Conservation (phyloP, 2,888 invertebrate genomes). For the Brenthis ino region DNA sequence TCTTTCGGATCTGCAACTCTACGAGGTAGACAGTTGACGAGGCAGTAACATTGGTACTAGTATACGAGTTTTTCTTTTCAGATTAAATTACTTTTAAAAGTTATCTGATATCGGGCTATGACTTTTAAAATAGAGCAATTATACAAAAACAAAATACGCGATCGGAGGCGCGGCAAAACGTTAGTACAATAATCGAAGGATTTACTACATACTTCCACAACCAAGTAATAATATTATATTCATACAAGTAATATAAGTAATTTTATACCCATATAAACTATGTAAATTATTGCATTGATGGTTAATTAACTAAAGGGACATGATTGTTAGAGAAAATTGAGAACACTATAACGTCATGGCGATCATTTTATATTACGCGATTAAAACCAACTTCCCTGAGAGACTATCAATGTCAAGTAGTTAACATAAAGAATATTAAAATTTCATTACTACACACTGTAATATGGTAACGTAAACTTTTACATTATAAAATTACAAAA, state of each 20-base stretch:
- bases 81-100: too few species aligned
- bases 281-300: background rate
- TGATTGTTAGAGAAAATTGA: background rate
- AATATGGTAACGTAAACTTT: constrained; percentile 8
- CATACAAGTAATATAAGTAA: background rate
- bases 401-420: constrained; percentile 1
- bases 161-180: too few species aligned
- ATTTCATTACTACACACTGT: constrained; percentile 11
- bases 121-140: too few species aligned
- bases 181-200: too few species aligned
- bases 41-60: too few species aligned
- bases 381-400: constrained; percentile 2
- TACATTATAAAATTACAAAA: background rate
- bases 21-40: too few species aligned
- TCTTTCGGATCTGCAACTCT: too few species aligned
- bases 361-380: constrained; percentile 9
- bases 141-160: too few species aligned
- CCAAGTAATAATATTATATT: too few species aligned
- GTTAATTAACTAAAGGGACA: background rate
- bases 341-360: constrained; percentile 1
- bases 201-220: too few species aligned
- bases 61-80: too few species aligned
- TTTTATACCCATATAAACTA: background rate
- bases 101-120: too few species aligned
- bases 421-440: constrained; percentile 11